Percentiles rank a stretch among this genome's conserved stretches.
These are phyloP conservation scores for Calidris pygmaea DNA, from an alignment of 2,113 vertebrate species.

Conservation along the genomic window DNA sequence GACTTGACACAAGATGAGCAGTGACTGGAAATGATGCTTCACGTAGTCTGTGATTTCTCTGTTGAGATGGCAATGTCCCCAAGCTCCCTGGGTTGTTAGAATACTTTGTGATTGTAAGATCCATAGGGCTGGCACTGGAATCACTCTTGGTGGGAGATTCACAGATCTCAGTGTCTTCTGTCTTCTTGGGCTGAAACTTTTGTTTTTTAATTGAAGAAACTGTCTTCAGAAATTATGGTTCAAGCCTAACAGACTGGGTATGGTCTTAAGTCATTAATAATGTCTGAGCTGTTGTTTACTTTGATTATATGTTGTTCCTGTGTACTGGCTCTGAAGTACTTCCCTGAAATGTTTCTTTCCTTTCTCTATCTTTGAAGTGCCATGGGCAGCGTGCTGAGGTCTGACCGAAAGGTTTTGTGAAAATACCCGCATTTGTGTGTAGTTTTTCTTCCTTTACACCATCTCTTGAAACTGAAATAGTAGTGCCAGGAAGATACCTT, in stretches of 20 bases:
- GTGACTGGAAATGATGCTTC: not conserved
- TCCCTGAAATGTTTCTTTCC: not conserved
- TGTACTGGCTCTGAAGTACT: not conserved
- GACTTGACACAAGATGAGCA: not conserved
- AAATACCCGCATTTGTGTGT: not conserved
- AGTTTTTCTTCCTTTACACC: not conserved
- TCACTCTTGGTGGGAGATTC: not conserved
- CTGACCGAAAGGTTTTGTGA: not conserved
- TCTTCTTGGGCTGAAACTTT: not conserved
- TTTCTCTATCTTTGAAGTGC: not conserved
- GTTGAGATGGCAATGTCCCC: accelerated
- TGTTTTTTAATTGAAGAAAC: not conserved
- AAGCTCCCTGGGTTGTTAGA: not conserved
- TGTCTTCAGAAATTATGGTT: not conserved
- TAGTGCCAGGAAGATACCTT: not conserved
- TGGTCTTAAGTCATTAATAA: not conserved
- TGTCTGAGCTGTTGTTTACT: not conserved
- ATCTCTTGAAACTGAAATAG: not conserved
- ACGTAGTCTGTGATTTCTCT: not conserved
- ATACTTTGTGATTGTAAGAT: not conserved
- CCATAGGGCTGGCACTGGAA: not conserved
- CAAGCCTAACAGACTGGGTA: not conserved
- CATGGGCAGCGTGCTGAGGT: not conserved
- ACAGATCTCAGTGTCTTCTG: not conserved
- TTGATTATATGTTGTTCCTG: not conserved